A percentile compares a stretch with the other conserved stretches of the same genome.
These are phyloP conservation scores for Sprattus sprattus DNA, from an alignment of 2,113 vertebrate species.

Conservation along the genomic window DNA sequence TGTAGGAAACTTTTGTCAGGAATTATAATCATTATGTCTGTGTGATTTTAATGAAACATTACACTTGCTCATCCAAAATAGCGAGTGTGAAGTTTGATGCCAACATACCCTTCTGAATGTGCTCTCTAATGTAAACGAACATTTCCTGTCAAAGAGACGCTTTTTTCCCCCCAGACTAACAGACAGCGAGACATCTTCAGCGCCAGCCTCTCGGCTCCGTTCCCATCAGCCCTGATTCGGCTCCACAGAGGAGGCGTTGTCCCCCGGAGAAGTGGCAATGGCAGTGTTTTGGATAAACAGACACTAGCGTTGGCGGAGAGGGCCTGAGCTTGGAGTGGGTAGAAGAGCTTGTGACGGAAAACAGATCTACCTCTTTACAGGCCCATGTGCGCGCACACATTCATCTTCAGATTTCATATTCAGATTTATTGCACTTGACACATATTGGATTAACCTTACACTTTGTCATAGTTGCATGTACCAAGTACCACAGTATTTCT, in stretches of 20 bases:
- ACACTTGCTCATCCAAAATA: background rate
- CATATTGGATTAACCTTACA: too few relatives aligned
- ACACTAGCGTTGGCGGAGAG: background rate
- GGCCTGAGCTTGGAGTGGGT: background rate
- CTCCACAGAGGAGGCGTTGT: background rate
- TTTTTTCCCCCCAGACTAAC: background rate
- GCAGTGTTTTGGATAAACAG: background rate
- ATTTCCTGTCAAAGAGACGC: background rate
- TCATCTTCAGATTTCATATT: too few relatives aligned
- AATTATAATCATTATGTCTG: background rate
- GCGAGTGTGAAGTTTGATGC: background rate
- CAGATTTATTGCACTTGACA: too few relatives aligned
- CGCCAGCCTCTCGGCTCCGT: background rate
- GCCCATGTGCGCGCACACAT: background rate
- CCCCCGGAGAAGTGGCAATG: background rate
- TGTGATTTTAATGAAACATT: background rate
- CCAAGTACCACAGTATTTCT: too few relatives aligned
- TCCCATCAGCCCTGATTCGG: background rate
- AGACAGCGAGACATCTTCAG: background rate
- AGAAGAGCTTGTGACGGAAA: slow-evolving; percentile 41
- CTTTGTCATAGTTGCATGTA: too few relatives aligned
- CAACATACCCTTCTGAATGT: background rate
- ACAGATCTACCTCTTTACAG: slow-evolving; percentile 12
- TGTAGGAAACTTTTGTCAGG: background rate
- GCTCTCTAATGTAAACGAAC: background rate